phyloP scores from a whole-genome alignment of 1,140 invertebrate species.

The Bombus pascuorum region DNA sequence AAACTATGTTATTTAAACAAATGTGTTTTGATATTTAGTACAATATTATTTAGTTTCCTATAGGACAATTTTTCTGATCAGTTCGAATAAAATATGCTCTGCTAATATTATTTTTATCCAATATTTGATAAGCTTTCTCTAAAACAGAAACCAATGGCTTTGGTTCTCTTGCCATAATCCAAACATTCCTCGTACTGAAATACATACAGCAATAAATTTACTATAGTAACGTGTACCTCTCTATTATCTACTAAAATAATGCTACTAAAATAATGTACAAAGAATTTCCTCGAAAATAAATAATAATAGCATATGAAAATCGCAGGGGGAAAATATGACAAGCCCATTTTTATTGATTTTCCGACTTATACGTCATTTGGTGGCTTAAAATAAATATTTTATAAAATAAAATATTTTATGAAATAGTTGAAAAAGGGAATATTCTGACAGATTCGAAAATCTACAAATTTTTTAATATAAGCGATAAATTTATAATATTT shows the following conservation, averaged over 20 bases:
- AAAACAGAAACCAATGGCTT: conserved; percentile 83
- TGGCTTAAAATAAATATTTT: not conserved
- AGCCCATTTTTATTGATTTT: not conserved
- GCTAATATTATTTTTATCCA: conserved; percentile 85
- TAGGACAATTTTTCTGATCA: conserved; percentile 86
- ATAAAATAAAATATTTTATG: not conserved
- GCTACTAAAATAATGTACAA: no score
- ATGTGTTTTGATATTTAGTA: not conserved
- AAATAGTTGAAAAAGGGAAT: no score
- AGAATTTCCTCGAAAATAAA: not conserved
- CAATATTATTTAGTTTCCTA: conserved; percentile 49
- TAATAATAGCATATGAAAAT: not conserved
- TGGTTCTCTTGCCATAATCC: conserved; percentile 86
- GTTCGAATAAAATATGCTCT: conserved; percentile 85
- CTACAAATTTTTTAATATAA: no score
- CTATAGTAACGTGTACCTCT: no score
- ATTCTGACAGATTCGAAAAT: no score
- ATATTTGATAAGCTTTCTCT: conserved; percentile 84
- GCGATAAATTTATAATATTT: no score
- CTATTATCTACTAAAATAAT: no score
- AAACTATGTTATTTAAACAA: not conserved
- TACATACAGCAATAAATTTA: not conserved
- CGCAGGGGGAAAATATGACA: not conserved
- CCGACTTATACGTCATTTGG: not conserved
- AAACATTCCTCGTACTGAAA: conserved; percentile 84